A percentile compares a stretch with the other conserved stretches of the same genome.
Evolutionary conservation across 2,888 invertebrate genomes (phyloP).

Genomic region (Agonum fuliginosum): DNA sequence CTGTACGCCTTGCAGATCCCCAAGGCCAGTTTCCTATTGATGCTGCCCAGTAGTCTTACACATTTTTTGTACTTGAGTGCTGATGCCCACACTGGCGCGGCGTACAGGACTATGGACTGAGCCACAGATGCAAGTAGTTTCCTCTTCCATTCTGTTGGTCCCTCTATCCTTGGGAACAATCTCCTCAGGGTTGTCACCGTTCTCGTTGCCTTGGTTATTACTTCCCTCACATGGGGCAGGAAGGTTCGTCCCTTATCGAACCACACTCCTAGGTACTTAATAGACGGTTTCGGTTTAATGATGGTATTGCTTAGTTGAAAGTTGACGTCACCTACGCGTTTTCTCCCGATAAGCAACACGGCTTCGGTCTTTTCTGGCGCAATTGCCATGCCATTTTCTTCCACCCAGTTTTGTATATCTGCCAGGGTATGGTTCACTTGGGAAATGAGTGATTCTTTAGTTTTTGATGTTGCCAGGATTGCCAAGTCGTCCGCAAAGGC

Average conservation of each 20-base stretch:
- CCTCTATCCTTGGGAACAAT: slow-evolving; percentile 2
- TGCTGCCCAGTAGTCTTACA: not conserved
- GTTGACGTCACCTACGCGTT: not conserved
- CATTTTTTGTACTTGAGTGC: not conserved
- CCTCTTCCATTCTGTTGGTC: not conserved
- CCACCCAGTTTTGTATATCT: not conserved
- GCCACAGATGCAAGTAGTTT: not conserved
- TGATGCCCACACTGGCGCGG: slow-evolving; percentile 15
- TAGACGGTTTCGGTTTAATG: not conserved
- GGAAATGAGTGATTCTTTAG: not conserved
- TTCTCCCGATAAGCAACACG: not conserved
- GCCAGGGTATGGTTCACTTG: not conserved
- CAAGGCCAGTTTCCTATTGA: not conserved
- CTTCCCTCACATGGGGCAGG: not conserved
- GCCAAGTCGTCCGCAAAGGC: slow-evolving; percentile 15
- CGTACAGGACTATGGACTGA: not conserved
- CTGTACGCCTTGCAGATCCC: not conserved
- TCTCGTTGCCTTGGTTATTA: not conserved
- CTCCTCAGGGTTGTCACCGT: not conserved
- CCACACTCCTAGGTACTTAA: slow-evolving; percentile 16
- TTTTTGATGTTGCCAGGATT: not conserved
- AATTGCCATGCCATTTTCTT: too few relatives aligned
- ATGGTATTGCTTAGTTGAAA: not conserved
- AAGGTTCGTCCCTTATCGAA: not conserved
- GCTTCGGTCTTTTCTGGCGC: slow-evolving; percentile 10